Evolutionary conservation across 1,140 invertebrate genomes (phyloP).

Genomic region (Cotesia glomerata): DNA sequence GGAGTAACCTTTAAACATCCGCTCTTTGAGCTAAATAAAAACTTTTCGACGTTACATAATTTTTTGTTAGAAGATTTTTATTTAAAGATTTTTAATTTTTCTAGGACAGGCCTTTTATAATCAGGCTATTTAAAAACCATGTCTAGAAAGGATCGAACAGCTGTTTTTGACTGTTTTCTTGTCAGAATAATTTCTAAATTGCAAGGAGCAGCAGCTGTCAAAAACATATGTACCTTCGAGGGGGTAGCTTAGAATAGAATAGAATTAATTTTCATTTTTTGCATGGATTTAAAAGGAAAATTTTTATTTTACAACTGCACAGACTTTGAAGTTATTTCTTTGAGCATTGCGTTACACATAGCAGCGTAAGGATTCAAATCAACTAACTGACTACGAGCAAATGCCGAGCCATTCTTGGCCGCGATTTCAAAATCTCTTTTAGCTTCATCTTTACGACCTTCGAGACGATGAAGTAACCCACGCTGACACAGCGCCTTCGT

Average conservation of each 20-base stretch:
- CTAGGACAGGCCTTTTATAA: too few relatives aligned
- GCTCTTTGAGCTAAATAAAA: too few relatives aligned
- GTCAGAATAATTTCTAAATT: too few relatives aligned
- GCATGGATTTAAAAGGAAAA: background rate
- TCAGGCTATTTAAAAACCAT: background rate
- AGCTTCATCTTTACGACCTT: conserved; percentile 69
- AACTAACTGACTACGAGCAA: conserved; percentile 82
- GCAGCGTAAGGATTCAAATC: conserved; percentile 85
- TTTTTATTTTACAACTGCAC: background rate
- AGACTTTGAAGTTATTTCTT: conserved; percentile 64
- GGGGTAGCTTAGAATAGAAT: background rate
- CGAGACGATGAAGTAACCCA: conserved; percentile 72
- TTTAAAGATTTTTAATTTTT: too few relatives aligned
- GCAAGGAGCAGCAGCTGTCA: too few relatives aligned
- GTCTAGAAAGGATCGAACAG: background rate
- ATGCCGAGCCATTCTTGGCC: conserved; percentile 76
- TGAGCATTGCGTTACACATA: conserved; percentile 91
- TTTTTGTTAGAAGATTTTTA: too few relatives aligned
- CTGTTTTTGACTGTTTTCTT: too few relatives aligned
- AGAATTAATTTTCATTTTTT: background rate
- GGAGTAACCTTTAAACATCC: too few relatives aligned
- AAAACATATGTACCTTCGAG: background rate
- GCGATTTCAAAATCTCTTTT: conserved; percentile 76
- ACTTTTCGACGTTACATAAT: too few relatives aligned
- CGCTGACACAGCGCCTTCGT: conserved; percentile 83